Base-by-base conservation (phyloP, 2,113 vertebrate genomes). In the Spilogale gracilis region DNA sequence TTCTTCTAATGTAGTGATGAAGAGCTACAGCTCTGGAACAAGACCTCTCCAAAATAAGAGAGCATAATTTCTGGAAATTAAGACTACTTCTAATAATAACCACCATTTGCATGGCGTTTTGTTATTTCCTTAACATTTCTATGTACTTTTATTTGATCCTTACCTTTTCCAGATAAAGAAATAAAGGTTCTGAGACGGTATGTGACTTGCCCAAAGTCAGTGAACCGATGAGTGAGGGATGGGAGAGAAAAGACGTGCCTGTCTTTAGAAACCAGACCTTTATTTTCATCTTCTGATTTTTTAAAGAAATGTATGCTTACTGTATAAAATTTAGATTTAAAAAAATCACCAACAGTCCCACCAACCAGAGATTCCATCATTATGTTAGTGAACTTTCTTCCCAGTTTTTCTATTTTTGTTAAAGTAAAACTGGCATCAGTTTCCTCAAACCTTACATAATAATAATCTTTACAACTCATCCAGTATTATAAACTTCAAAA, bases 81-180 rank as follows among this genome's bases (percentile, higher is more conserved):
- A 97, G 65, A 95, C 86, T 97, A 96, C 73, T 93, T 96, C 96
- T 97, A 97, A 93, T 95, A 96, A 96, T 97, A 97, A 97, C 88
- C 97, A 96, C 71, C 82, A 93, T 83, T 97, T 97, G 48, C 85
- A 96, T 89, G 87, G 65, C 91, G 95, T 97, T 97, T 96, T 94
- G 86, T 32, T 86, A 97, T 95, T 95, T 97, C 89, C 82, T 97
- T 94, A 87, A 27, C 74, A 92, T 89, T 98, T 95, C 85, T 91
- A 93, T 25, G 23, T 71, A 94, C 48, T 90, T 94, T 90, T 69
- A 82, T 32, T 71, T 93, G 95, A 95, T 50, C 84, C n/a, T 88
- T 58, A 95, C 78, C 69, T 97, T 93, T 95, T 94, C 84, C 89
- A 96, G 89, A 93, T 86, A 95, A 91, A 96, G 87, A 96, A 95